A percentile compares a stretch with the other conserved stretches of the same genome.
Conservation (phyloP, 2,888 invertebrate genomes). For the Sarcophaga subvicina region DNA sequence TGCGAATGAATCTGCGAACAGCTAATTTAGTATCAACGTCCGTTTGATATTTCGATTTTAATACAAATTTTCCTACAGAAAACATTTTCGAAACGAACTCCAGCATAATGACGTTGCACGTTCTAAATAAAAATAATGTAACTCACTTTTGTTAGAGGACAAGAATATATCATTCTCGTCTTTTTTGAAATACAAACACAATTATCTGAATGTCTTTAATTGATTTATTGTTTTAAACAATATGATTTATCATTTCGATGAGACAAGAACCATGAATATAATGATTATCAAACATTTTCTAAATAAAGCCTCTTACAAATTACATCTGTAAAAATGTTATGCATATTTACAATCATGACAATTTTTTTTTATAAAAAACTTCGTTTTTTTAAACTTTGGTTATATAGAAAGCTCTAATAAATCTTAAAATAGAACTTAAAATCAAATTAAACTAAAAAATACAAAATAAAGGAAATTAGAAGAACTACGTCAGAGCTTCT, state of each 20-base stretch:
- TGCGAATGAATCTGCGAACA: too few species aligned
- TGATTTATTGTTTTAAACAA: slow-evolving; percentile 27
- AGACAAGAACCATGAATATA: background rate
- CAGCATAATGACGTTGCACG: too few species aligned
- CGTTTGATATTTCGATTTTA: too few species aligned
- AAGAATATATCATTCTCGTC: too few species aligned
- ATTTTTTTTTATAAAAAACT: slow-evolving; percentile 37
- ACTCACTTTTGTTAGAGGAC: too few species aligned
- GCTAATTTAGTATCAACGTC: too few species aligned
- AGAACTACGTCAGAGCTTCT: slow-evolving; percentile 73
- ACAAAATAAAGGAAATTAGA: slow-evolving; percentile 1
- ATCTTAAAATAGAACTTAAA: slow-evolving; percentile 46
- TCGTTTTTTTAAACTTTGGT: slow-evolving; percentile 62
- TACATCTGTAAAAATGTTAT: slow-evolving; percentile 17
- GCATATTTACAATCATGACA: slow-evolving; percentile 24
- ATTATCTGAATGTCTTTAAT: slow-evolving; percentile 34
- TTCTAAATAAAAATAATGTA: too few species aligned
- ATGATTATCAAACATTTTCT: background rate
- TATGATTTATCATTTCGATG: too few species aligned
- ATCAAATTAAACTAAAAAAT: slow-evolving; percentile 27
- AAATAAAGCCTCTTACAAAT: background rate
- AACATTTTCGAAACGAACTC: too few species aligned
- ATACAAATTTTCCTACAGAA: too few species aligned
- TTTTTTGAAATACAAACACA: too few species aligned
- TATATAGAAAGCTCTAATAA: slow-evolving; percentile 35